phyloP scores from a whole-genome alignment of 2,797 vertebrate species.

The Halcyon smyrnensis region DNA sequence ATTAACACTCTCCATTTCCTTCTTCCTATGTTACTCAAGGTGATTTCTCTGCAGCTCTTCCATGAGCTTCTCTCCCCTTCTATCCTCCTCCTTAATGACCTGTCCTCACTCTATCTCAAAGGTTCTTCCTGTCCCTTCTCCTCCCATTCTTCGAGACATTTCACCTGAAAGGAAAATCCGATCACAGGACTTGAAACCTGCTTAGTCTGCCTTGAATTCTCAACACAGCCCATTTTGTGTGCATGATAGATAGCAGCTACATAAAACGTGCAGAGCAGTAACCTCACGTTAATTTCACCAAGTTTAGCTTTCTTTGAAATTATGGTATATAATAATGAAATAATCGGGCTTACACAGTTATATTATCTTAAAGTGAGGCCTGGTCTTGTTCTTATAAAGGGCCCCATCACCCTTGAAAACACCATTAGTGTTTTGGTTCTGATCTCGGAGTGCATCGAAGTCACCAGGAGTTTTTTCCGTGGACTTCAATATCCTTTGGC shows the following conservation, averaged over 20 bases:
- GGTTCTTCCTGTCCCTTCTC: not conserved
- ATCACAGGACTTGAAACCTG: not conserved
- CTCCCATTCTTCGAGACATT: not conserved
- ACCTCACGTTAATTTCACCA: not conserved
- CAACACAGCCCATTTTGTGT: not conserved
- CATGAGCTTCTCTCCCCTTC: not conserved
- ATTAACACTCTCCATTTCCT: not conserved
- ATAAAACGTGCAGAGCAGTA: not conserved
- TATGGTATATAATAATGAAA: not conserved
- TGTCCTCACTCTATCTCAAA: not conserved
- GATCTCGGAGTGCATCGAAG: not conserved
- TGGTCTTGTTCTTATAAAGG: not conserved
- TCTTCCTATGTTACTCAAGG: accelerated
- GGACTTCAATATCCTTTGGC: not conserved
- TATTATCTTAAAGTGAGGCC: not conserved
- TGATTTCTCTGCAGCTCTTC: not conserved
- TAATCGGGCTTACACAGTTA: not conserved
- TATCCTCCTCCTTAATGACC: not conserved
- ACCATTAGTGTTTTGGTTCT: not conserved
- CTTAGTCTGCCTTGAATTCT: not conserved
- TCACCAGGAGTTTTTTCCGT: not conserved
- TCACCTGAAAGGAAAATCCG: not conserved
- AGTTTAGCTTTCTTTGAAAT: not conserved
- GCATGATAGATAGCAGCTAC: not conserved
- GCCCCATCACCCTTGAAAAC: not conserved